Base-by-base conservation (phyloP, 2,113 vertebrate genomes). In the Hassar affinis region DNA sequence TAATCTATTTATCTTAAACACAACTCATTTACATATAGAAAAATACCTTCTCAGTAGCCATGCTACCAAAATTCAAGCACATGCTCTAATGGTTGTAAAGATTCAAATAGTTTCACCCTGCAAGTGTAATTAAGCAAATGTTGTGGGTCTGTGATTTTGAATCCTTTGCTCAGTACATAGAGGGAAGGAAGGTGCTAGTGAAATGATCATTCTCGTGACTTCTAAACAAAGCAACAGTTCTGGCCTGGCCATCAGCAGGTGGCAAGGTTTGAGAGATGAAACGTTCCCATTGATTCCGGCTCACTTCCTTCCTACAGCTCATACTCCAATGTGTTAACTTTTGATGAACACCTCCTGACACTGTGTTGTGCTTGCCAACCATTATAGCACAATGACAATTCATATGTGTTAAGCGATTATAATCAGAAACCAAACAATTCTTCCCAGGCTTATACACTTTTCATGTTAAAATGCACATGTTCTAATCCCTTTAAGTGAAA, bases 261-360 rank as follows among this genome's bases (percentile, higher is more conserved):
- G 20, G 38, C 72, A 85, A 77, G 56, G 78, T 56, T 76, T 78
- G 51, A 85, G 52, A 85, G 75, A 83, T 81, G 59, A 88, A 86
- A 84, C 68, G 11, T 27, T 76, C n/a, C 57, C 72, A 77, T 27
- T 85, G 79, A 85, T 86, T 74, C 87, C 62, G 85, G 79, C 66
- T 74, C 15, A 62, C 71, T 75, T 79, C 49, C 84, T 75, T 57
- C 82, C 59, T 38, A 52, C 45, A 78, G 56, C 80, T 71, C 79
- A 69, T 38, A 42, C 22, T 79, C 74, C 81, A 83, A 56, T 66
- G 27, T 71, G 35, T 77, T 86, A 80, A 80, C 81, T 66, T 79
- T 88, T 75, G 56, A 66, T 56, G 22, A 77, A 84, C 69, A 62
- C 79, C 27, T 47, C 72, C n/a, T 18, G 38, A 45, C n/a, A 35